A percentile compares a stretch with the other conserved stretches of the same genome.
phyloP scores from a whole-genome alignment of 2,888 invertebrate genomes.

The Oscheius sp. region DNA sequence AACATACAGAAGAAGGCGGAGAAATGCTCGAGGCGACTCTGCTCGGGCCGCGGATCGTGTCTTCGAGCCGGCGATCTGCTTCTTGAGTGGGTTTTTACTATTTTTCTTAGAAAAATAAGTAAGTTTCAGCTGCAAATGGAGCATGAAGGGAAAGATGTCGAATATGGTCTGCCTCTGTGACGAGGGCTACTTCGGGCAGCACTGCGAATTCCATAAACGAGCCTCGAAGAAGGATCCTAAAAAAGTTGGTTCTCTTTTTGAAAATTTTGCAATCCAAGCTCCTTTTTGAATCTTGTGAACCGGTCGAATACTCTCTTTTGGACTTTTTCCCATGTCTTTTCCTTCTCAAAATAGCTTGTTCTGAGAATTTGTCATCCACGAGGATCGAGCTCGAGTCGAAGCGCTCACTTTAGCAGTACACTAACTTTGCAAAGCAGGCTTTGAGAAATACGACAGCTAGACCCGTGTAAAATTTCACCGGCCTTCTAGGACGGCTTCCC shows the following conservation, averaged over 20 bases:
- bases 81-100: neutral
- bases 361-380: too few species aligned
- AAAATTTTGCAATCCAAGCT: neutral
- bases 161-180: conserved; percentile 12
- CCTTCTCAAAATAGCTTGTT: too few species aligned
- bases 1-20: conserved; percentile 27
- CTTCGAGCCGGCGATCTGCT: conserved; percentile 9
- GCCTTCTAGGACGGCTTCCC: neutral
- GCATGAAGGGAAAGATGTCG: conserved; percentile 20
- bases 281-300: too few species aligned
- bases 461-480: too few species aligned
- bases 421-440: too few species aligned
- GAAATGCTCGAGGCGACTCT: conserved; percentile 5
- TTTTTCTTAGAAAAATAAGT: neutral
- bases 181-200: conserved; percentile 17
- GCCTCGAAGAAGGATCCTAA: conserved; percentile 5
- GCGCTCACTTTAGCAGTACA: too few species aligned
- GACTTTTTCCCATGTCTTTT: too few species aligned
- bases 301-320: too few species aligned
- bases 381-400: too few species aligned
- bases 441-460: too few species aligned
- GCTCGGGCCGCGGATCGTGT: conserved; percentile 15
- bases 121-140: conserved; percentile 21
- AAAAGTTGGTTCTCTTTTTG: conserved; percentile 8
- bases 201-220: neutral